Evolutionary conservation across 2,797 vertebrate genomes (phyloP), one percentile per base, ranked within the genome.

Genomic region (Gambelia wislizenii): DNA sequence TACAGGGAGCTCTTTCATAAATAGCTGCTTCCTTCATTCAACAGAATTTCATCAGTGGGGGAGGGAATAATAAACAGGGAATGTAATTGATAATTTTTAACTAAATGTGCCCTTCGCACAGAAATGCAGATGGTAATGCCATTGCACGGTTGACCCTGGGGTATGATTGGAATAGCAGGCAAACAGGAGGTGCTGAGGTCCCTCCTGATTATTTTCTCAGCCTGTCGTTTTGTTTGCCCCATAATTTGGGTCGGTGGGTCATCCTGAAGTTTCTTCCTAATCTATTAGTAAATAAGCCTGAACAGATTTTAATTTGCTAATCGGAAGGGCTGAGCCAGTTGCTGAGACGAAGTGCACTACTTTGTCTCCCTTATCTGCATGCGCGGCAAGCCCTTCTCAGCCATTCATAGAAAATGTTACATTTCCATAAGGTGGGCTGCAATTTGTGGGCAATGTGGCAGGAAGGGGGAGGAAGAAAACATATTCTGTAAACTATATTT

Each of bases 251-350:
- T 96, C 95, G 92, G 83, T 49, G 85, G 97, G 96, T 97, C 91
- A 97, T 92, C 86, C 90, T 93, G 94, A 96, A 97, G 96, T 96
- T 95, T 96, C 95, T 96, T 92, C 79, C 95, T 97, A 98, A 98
- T 97, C 97, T 97, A 97, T 97, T 97, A 97, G 97, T 98, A 97
- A 98, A 97, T 97, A 98, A 97, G 98, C 98, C 96, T 96, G 96
- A 97, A 95, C 96, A 96, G 96, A 97, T 97, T 97, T 98, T 97
- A 98, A 97, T 97, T 97, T 97, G 95, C 95, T 97, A 97, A 97
- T 96, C 96, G 97, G 96, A 97, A 97, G 95, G 96, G 96, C 96
- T 95, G 93, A 93, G 95, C 94, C 96, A 95, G 94, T 97, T 96
- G 96, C 97, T 96, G 97, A 96, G 96, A 96, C 88, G 93, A 96